Evolutionary conservation across 2,113 vertebrate genomes (phyloP).

Genomic region (Amia ocellicauda): DNA sequence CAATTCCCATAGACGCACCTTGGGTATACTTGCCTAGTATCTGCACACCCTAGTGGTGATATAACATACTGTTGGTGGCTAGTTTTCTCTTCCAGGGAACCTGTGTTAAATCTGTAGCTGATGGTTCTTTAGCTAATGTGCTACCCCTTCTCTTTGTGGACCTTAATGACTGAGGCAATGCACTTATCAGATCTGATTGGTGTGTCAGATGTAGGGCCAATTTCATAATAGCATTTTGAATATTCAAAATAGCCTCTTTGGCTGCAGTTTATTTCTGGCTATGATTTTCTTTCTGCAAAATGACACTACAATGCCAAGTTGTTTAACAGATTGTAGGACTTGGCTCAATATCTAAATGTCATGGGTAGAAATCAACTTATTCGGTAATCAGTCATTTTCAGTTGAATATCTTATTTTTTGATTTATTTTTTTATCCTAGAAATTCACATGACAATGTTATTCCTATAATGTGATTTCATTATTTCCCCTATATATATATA

Average conservation of each 20-base stretch:
- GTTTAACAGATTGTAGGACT: conserved; percentile 40
- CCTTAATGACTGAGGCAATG: conserved; percentile 32
- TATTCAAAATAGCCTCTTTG: conserved; percentile 39
- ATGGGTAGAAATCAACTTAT: conserved; percentile 20
- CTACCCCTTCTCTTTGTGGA: conserved; percentile 18
- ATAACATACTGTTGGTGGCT: too few species aligned
- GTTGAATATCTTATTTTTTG: conserved; percentile 6
- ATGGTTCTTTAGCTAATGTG: conserved; percentile 21
- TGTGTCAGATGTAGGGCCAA: conserved; percentile 39
- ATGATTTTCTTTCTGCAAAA: conserved; percentile 21
- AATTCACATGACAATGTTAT: too few species aligned
- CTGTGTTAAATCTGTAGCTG: conserved; percentile 19
- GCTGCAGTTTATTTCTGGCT: conserved; percentile 32
- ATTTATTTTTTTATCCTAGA: background rate
- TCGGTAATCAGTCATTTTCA: conserved; percentile 19
- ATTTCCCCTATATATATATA: too few species aligned
- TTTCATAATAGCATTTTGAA: conserved; percentile 40
- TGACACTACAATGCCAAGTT: conserved; percentile 38
- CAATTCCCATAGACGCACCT: too few species aligned
- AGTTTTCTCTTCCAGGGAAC: background rate
- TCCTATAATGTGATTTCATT: too few species aligned
- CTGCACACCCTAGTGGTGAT: too few species aligned
- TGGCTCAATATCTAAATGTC: conserved; percentile 27
- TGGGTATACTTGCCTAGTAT: too few species aligned
- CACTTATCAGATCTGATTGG: conserved; percentile 43